These are phyloP conservation scores for Gorsachius magnificus DNA, from an alignment of 2,797 vertebrate genomes.

Conservation along the genomic window DNA sequence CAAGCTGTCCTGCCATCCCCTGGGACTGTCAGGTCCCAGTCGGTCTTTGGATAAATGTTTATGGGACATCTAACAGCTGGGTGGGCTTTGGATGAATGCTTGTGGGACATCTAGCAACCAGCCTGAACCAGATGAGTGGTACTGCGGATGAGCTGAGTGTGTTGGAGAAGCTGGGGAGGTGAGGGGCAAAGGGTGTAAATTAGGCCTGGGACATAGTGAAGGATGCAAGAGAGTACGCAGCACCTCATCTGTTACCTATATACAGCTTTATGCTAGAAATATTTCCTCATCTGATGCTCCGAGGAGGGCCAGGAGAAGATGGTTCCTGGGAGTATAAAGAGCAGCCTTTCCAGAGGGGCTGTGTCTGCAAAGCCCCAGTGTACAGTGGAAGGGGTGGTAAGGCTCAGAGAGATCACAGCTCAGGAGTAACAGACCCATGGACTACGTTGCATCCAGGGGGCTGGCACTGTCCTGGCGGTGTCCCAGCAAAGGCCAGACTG, in stretches of 20 bases:
- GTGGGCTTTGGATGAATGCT: not conserved
- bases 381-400: not conserved
- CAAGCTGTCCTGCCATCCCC: not conserved
- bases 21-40: not conserved
- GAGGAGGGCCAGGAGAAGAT: not conserved
- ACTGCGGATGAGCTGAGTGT: not conserved
- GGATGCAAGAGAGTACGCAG: not conserved
- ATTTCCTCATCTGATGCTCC: not conserved
- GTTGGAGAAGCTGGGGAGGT: not conserved
- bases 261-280: not conserved
- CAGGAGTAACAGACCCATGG: not conserved
- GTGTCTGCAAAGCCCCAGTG: not conserved
- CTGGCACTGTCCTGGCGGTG: not conserved
- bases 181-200: not conserved
- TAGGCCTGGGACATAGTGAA: not conserved
- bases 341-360: not conserved
- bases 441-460: not conserved
- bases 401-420: not conserved
- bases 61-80: not conserved
- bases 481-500: not conserved
- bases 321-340: not conserved
- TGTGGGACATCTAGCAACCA: not conserved
- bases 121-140: not conserved
- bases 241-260: not conserved
- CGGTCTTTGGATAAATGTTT: not conserved